Evolutionary conservation across 2,113 vertebrate species (phyloP), one percentile per base, ranked within the genome.

Genomic region (Morone chrysops): DNA sequence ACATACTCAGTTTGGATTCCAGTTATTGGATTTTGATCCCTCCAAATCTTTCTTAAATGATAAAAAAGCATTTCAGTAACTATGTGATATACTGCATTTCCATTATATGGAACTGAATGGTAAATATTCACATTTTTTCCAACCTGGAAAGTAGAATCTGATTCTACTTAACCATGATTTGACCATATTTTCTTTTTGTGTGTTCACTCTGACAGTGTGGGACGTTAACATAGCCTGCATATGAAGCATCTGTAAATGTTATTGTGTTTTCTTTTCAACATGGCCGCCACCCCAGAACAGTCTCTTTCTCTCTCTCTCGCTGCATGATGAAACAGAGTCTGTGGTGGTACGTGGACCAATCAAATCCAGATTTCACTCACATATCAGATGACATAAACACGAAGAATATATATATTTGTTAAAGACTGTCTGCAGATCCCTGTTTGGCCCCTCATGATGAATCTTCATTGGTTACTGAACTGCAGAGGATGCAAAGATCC

Each of bases 401-500:
- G 8, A 80, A 82, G 14, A 67, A 80, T 62, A 63, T 73, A 25
- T 63, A 13, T 0, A 31, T 65, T 16, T 72, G 0, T 81, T 53
- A 4, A 22, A 63, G 25, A 53, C 60, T 53, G 75, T 81, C 79
- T 78, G 60, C 80, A 17, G 82, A 80, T 78, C 63, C 70, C 78
- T 1, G 41, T 76, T 84, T 69, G 1, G 69, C 83, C 84, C 82
- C 79, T 31, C 40, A 13, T 50, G 84, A 91, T 82, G 87, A 87
- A 72, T 88, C 80, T 84, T 82, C 73, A 72, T 83, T 81, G 81
- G 80, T 87, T 70, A 81, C 8, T 6, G 69, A 86, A 81, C 71
- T 74, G 80, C 83, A 70, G 82, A 74, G 83, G 80, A 89, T 77
- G 83, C 80, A 85, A 90, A 94, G 93, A 94, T 95, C 95, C 91